These are phyloP conservation scores for Ceratina calcarata DNA, from an alignment of 1,140 invertebrate genomes.

Conservation along the genomic window DNA sequence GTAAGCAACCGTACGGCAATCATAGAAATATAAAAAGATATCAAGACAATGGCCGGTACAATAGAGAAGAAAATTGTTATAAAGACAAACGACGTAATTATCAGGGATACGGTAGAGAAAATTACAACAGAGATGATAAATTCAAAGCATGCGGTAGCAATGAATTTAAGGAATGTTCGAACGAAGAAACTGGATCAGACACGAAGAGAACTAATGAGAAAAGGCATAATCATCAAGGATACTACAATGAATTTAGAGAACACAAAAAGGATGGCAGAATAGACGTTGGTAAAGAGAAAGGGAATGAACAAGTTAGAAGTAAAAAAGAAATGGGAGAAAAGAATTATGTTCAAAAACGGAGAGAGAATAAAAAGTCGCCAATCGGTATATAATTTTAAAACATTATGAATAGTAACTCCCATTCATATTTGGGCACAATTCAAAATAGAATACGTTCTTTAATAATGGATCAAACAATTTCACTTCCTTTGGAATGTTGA, in stretches of 20 bases:
- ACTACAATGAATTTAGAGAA: constrained; percentile 52
- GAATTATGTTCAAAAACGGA: constrained; percentile 49
- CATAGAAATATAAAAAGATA: constrained; percentile 42
- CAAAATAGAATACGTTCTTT: no score
- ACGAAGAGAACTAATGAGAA: constrained; percentile 40
- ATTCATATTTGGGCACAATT: no score
- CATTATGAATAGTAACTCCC: no score
- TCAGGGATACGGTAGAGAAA: constrained; percentile 48
- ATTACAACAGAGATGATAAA: constrained; percentile 58
- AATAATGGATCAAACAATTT: no score
- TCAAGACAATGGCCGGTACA: constrained; percentile 30
- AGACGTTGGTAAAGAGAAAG: constrained; percentile 61
- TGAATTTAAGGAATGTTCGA: constrained; percentile 49
- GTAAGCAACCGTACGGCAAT: constrained; percentile 14
- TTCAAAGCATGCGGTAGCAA: constrained; percentile 49
- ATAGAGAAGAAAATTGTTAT: constrained; percentile 53
- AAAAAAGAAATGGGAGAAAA: constrained; percentile 54
- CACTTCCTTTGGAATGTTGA: no score
- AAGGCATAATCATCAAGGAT: constrained; percentile 52
- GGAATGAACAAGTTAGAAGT: constrained; percentile 69
- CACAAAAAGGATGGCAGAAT: constrained; percentile 60
- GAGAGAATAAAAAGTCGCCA: constrained; percentile 65
- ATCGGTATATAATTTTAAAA: constrained; percentile 55
- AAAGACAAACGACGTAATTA: constrained; percentile 58
- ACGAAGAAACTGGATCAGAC: constrained; percentile 59